phyloP scores from a whole-genome alignment of 2,888 invertebrate genomes.

The Malthinus seriepunctatus region DNA sequence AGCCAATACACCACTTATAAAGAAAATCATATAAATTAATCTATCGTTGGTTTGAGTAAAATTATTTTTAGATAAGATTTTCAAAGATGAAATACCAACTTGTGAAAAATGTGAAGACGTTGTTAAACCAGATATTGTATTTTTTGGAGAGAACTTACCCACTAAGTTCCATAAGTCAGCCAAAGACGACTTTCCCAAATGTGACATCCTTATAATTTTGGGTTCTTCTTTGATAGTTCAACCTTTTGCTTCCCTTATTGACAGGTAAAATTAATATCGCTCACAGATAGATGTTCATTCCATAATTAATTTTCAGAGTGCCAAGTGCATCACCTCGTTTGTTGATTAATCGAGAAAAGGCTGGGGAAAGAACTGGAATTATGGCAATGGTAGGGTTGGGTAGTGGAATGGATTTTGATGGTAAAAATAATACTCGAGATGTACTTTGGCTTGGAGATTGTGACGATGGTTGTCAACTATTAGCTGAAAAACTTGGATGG shows the following conservation, averaged over 20 bases:
- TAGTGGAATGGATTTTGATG: slow-evolving; percentile 71
- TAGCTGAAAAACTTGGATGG: slow-evolving; percentile 82
- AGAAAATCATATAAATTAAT: not conserved
- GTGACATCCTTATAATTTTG: slow-evolving; percentile 92
- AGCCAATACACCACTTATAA: too few species aligned
- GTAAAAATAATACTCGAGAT: slow-evolving; percentile 66
- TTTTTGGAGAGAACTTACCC: slow-evolving; percentile 93
- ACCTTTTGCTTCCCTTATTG: slow-evolving; percentile 89
- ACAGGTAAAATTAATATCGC: slow-evolving; percentile 61
- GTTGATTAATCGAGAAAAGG: slow-evolving; percentile 85
- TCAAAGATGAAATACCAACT: slow-evolving; percentile 76
- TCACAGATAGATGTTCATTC: not conserved
- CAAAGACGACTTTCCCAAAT: slow-evolving; percentile 76
- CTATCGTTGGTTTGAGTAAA: not conserved
- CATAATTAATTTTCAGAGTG: slow-evolving; percentile 56
- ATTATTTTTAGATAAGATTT: slow-evolving; percentile 67
- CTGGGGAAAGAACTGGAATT: slow-evolving; percentile 56
- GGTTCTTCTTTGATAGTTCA: slow-evolving; percentile 94
- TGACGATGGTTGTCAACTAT: slow-evolving; percentile 74
- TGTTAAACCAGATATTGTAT: slow-evolving; percentile 94
- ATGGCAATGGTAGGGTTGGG: slow-evolving; percentile 53
- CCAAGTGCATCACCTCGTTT: slow-evolving; percentile 76
- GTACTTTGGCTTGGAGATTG: slow-evolving; percentile 84
- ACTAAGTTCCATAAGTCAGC: slow-evolving; percentile 71
- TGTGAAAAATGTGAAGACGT: slow-evolving; percentile 72